Conservation (phyloP, 2,113 vertebrate genomes). For the Acrocephalus kingi region DNA sequence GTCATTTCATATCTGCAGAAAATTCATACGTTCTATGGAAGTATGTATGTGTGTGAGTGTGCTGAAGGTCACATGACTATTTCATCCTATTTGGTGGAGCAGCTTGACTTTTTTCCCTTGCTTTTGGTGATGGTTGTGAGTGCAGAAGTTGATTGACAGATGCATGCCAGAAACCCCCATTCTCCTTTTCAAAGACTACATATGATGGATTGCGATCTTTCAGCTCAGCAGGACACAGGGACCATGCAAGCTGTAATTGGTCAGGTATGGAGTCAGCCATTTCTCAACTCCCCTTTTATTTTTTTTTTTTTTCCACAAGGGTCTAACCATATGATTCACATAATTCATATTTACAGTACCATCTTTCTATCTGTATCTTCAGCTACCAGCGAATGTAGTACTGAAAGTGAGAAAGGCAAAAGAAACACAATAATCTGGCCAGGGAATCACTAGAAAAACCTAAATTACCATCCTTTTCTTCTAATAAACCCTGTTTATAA, state of each 20-base stretch:
- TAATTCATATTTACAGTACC: conserved; percentile 85
- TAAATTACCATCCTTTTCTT: conserved; percentile 60
- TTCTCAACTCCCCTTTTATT: conserved; percentile 83
- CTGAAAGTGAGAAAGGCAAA: conserved; percentile 73
- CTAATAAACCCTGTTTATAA: conserved; percentile 24
- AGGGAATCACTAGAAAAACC: conserved; percentile 68
- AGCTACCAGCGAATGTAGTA: conserved; percentile 67
- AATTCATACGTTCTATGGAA: conserved; percentile 79
- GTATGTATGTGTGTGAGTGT: conserved; percentile 78
- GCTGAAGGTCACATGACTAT: conserved; percentile 83
- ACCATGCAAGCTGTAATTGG: conserved; percentile 88
- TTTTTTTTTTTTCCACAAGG: conserved; percentile 71
- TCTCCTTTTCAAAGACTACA: conserved; percentile 85
- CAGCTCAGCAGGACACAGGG: conserved; percentile 84
- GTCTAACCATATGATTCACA: conserved; percentile 84
- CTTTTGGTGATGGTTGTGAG: conserved; percentile 87
- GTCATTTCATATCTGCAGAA: conserved; percentile 85
- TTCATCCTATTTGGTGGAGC: conserved; percentile 85
- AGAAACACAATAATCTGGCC: conserved; percentile 71
- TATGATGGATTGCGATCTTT: conserved; percentile 86
- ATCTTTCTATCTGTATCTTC: conserved; percentile 81
- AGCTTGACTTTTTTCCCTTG: conserved; percentile 82
- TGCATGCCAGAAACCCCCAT: conserved; percentile 84
- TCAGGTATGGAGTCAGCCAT: conserved; percentile 89
- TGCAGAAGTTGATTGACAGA: conserved; percentile 88